Base-by-base conservation (phyloP, 2,797 vertebrate species). In the Sitta carolinensis region DNA sequence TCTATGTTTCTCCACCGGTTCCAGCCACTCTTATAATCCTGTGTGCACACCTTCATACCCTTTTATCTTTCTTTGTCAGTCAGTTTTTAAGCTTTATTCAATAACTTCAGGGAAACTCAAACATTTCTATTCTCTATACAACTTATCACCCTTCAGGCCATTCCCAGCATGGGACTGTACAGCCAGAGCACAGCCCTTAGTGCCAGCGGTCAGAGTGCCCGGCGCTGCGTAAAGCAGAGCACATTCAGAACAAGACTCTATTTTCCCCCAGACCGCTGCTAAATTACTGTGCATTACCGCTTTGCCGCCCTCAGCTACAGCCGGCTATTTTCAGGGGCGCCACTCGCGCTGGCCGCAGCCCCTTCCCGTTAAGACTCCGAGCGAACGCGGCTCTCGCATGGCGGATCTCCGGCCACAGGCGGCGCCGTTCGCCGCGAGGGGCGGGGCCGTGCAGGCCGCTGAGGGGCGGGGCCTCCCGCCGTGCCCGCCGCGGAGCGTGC, bases 321-420 rank as follows among this genome's bases (percentile, higher is more conserved):
- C 13, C 6, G 4, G 7, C 15, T 36, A 5, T 38, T 74, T 1
- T 19, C n/a, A 8, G 17, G 11, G 13, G 18, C 32, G 25, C 7
- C 32, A 6, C 45, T 38, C 21, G 5, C 0, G 11, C 9, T 7
- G 16, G 17, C 17, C 5, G 5, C 62, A n/a, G 45, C 17, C 23
- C 11, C 43, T 3, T 11, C 30, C 16, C 8, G 1, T 1, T n/a
- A 4, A 11, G 12, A 21, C 0, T 20, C 8, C 12, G 50, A 20
- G 18, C 0, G 26, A 43, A 13, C 34, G 6, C 74, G 0, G 5
- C 2, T 8, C 7, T 1, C 0, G 1, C 2, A 5, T 0, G 0
- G 8, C 3, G 1, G 1, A 2, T 1, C 54, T 0, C 29, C 3
- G 5, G 1, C 1, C 2, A 5, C 80, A 1, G 16, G 4, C 10